phyloP scores from a whole-genome alignment of 2,797 vertebrate species.

The Syngnathus rostellatus region DNA sequence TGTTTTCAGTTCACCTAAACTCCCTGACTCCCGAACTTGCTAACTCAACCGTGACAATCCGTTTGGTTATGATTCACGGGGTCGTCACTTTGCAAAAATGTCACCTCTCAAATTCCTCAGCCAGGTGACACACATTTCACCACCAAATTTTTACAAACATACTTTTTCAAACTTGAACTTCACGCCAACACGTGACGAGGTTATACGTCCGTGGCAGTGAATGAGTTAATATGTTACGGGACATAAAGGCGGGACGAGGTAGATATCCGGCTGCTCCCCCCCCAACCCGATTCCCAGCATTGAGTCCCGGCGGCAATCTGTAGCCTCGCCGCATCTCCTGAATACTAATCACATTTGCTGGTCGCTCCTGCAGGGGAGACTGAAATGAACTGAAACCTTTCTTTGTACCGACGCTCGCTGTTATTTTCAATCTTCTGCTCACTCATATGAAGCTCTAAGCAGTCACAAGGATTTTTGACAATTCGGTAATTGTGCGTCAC shows the following conservation, averaged over 20 bases:
- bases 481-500: neutral
- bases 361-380: slow-evolving; percentile 8
- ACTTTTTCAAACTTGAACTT: too few species aligned
- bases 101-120: neutral
- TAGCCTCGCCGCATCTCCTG: slow-evolving; percentile 28
- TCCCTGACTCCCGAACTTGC: neutral
- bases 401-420: neutral
- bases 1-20: slow-evolving; percentile 1
- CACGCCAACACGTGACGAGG: too few species aligned
- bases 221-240: slow-evolving; percentile 2
- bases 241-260: neutral
- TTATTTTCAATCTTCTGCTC: slow-evolving; percentile 5
- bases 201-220: neutral
- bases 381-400: slow-evolving; percentile 5
- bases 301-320: slow-evolving; percentile 35
- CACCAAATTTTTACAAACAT: too few species aligned
- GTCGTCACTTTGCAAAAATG: slow-evolving; percentile 5
- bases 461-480: slow-evolving; percentile 6
- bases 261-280: neutral
- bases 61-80: neutral
- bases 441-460: slow-evolving; percentile 6
- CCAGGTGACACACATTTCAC: neutral
- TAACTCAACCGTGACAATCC: neutral
- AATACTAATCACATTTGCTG: slow-evolving; percentile 50
- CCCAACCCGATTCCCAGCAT: slow-evolving; percentile 30